Evolutionary conservation across 1,140 invertebrate species (phyloP), one percentile per base, ranked within the genome.

Genomic region (Bradysia coprophila): DNA sequence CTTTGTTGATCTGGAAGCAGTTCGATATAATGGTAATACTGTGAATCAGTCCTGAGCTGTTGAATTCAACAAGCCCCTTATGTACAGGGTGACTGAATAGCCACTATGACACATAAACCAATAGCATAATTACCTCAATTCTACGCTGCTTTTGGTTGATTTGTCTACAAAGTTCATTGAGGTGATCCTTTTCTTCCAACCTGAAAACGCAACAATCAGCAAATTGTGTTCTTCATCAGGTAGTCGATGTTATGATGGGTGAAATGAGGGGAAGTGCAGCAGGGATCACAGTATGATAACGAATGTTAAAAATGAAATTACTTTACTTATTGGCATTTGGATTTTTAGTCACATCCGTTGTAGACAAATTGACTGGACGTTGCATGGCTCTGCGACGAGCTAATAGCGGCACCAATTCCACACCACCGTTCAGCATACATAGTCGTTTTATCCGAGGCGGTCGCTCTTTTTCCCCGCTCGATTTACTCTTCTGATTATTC

Each of bases 371-470:
- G 39, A 63, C 56, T 45, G 57, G 56, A 13, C 51, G 49, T 51
- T 54, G 45, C 47, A 49, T 46, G 46, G 54, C 61, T 43, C 60
- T 50, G 48, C 69, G 54, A 41, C 64, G 64, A 9, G 70, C 72
- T 44, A 78, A 55, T 24, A 76, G 49, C 9, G 73, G 71, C 37
- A 75, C 73, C 49, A 76, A 59, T 59, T 76, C 74, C 36, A 75
- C 67, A 28, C 73, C 73, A 8, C 69, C 71, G 19, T 59, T 72
- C 48, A 65, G 47, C 42, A 28, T 48, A 37, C n/a, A 44, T 51
- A 50, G 54, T 50, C 42, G 54, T 48, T 40, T 49, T n/a, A n/a
- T 48, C 18, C 21, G 21, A 38, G 50, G 55, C 49, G 50, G 49
- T 53, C 41, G 42, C 40, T 40, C 46, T 46, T 43, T 22, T 32